These are phyloP conservation scores for Tribolium castaneum DNA, from an alignment of 1,140 invertebrate species.

Conservation along the genomic window DNA sequence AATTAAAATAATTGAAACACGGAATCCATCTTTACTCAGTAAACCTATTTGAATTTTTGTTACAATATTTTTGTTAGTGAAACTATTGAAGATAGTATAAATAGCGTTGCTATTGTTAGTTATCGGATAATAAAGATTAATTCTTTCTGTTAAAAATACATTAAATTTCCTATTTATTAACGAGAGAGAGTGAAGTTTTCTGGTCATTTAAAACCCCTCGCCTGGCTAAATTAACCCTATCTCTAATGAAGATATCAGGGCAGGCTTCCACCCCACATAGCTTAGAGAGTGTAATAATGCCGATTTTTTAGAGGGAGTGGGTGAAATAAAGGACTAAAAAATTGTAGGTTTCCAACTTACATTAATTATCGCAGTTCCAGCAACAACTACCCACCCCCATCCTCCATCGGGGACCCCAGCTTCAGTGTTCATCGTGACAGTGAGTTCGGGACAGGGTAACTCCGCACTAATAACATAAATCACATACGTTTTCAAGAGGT, in stretches of 20 bases:
- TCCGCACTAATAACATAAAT: slow-evolving; percentile 26
- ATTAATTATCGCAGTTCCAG: slow-evolving; percentile 72
- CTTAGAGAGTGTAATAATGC: neutral
- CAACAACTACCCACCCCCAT: slow-evolving; percentile 75
- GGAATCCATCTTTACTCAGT: neutral
- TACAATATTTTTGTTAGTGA: neutral
- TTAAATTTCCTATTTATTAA: too few relatives aligned
- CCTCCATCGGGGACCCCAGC: slow-evolving; percentile 70
- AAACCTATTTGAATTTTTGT: neutral
- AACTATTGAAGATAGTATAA: neutral
- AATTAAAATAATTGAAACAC: neutral
- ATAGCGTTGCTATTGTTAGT: too few relatives aligned
- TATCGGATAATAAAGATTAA: too few relatives aligned
- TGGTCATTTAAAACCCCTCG: neutral
- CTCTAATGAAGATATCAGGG: slow-evolving; percentile 8
- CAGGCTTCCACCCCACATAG: neutral
- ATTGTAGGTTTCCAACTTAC: slow-evolving; percentile 65
- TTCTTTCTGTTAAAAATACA: too few relatives aligned
- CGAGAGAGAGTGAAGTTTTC: neutral
- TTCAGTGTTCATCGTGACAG: slow-evolving; percentile 31
- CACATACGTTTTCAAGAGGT: slow-evolving; percentile 4
- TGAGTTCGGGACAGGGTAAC: neutral
- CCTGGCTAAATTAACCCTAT: neutral
- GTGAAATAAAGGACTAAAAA: slow-evolving; percentile 40
- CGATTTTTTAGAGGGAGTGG: neutral